phyloP scores from a whole-genome alignment of 2,113 vertebrate species.

The Crotalus viridis region DNA sequence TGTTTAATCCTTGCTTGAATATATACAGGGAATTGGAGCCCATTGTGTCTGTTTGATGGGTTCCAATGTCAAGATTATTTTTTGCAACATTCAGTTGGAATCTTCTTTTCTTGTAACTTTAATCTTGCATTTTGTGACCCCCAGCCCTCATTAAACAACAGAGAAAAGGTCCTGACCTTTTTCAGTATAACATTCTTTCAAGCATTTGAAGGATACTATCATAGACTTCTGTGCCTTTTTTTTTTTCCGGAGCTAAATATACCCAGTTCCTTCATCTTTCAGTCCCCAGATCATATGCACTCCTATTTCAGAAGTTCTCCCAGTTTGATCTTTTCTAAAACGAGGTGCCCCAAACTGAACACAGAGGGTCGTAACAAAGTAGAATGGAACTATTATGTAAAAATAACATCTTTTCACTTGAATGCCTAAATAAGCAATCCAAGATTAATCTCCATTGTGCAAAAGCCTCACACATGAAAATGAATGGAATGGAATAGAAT shows the following conservation, averaged over 20 bases:
- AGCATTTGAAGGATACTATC: background rate
- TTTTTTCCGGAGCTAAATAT: background rate
- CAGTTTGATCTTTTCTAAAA: background rate
- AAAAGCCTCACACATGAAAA: background rate
- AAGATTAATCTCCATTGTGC: background rate
- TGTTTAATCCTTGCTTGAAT: background rate
- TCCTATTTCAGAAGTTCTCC: background rate
- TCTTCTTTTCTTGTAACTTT: background rate
- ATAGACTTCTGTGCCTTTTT: background rate
- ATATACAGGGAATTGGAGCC: background rate
- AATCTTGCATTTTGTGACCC: background rate
- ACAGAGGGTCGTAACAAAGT: background rate
- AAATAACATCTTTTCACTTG: background rate
- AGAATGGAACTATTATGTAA: background rate
- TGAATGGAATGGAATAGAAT: background rate
- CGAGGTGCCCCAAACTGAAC: background rate
- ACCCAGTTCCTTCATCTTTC: background rate
- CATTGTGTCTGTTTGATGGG: background rate
- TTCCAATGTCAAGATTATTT: background rate
- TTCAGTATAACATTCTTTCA: background rate
- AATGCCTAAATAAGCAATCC: background rate
- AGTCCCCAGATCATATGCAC: background rate
- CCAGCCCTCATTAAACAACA: background rate
- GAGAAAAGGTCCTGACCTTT: background rate
- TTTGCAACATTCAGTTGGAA: background rate